Base-by-base conservation (phyloP, 2,113 vertebrate genomes). In the Varanus salvator region DNA sequence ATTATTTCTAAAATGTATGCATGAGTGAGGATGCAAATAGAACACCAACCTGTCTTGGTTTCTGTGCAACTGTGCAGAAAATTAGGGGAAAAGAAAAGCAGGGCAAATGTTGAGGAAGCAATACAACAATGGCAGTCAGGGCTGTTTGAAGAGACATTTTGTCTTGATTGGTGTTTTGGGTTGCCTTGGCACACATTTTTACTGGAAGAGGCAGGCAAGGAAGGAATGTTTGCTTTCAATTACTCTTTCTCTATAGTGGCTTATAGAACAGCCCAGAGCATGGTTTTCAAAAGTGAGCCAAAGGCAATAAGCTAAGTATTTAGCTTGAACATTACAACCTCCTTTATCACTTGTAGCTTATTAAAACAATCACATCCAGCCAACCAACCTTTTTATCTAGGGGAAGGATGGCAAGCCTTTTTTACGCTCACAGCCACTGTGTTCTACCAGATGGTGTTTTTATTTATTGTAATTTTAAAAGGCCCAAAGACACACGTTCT, bases 61-160 rank as follows among this genome's bases (percentile, higher is more conserved):
- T 83, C 69, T 76, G 17, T n/a, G 38, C 54, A 84, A 48, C 54
- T 64, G 71, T 48, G 17, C 71, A 83, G 71, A 89, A 83, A 87
- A 83, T 25, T 44, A 19, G 12, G 27, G 21, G 31, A 89, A 83
- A 38, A 8, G 44, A 76, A 76, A 84, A 78, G 25, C 44, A 14
- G 76, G 52, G 66, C 50, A 68, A 86, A n/a, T 69, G 25, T 29
- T 31, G 54, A 69, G 21, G 8, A 69, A 34, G 4, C 38, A 44
- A 44, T 38, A 25, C 23, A 38, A 44, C n/a, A n/a, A 84, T 25
- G 21, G 25, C 54, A 50, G 71, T 31, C 54, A 75, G 27, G 25
- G 21, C 54, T 38, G 77, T 77, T 31, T 66, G 81, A 69, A 25
- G 92, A 80, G 23, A 89, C 1, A 89, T 52, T 71, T 21, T 90